Conservation (phyloP, 2,113 vertebrate species). For the Odontophorus gujanensis region DNA sequence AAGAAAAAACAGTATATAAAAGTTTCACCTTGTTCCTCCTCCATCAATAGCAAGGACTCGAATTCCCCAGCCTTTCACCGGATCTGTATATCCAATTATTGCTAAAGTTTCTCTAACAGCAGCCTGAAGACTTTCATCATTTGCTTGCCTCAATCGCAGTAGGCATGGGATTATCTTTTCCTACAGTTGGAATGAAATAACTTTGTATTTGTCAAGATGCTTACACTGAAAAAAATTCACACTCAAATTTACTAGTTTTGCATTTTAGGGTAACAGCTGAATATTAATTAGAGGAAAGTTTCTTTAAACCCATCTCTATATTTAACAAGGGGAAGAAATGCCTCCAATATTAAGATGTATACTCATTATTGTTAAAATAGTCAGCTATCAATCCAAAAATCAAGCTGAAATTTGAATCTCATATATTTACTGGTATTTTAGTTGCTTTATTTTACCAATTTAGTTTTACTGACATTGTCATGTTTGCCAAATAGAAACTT, state of each 20-base stretch:
- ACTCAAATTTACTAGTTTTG: background rate
- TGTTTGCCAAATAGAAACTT: background rate
- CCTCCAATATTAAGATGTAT: background rate
- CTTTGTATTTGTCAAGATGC: background rate
- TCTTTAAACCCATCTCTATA: background rate
- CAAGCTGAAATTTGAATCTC: background rate
- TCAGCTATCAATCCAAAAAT: background rate
- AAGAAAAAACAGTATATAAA: background rate
- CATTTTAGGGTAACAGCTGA: background rate
- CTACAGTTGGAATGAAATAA: slow-evolving; percentile 66
- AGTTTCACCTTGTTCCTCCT: slow-evolving; percentile 91
- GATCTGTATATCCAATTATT: slow-evolving; percentile 89
- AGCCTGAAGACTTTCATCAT: slow-evolving; percentile 87
- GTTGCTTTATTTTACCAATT: background rate
- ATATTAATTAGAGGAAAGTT: background rate
- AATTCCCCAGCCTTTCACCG: slow-evolving; percentile 90
- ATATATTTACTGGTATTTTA: background rate
- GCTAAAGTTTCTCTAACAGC: slow-evolving; percentile 91
- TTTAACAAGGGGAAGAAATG: background rate
- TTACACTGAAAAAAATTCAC: background rate
- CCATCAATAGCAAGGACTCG: slow-evolving; percentile 92
- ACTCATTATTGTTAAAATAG: background rate
- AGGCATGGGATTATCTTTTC: slow-evolving; percentile 91
- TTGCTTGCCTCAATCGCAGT: slow-evolving; percentile 86
- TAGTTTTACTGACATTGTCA: background rate